Base-by-base conservation (phyloP, 1,140 invertebrate species). In the Vanessa atalanta region DNA sequence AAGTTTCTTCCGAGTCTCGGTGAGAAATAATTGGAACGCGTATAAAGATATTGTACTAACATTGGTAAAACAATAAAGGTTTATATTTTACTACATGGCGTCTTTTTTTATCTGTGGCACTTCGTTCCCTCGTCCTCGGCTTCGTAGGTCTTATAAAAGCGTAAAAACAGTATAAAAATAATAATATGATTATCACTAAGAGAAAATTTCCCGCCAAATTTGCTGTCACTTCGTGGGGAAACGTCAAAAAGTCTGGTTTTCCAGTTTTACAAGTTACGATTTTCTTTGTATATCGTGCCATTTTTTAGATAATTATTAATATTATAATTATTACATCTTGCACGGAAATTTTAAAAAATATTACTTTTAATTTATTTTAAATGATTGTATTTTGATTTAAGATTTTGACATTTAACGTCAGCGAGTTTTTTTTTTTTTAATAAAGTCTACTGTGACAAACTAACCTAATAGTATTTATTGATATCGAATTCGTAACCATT, bases 1-100 rank as follows among this genome's bases (percentile, higher is more conserved):
- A 84, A 81, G 3, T 76, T 88, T n/a, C 88, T 82, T 0, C 89
- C 89, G 2, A 91, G 80, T 14, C 89, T 63, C 4, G 89, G 80
- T 3, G 78, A 80, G 43, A 82, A 80, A 6, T 78, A 60, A 20
- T 78, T 79, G 2, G 72, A 61, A 20, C 76, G 57, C 2, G 65
- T 55, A 23, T 13, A 50, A 57, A 60, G 16, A 47, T 60, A 57
- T 60, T 50, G 43, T 61, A 61, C 68, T 70, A 63, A 70, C 68
- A 61, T 65, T 69, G 67, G 67, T 69, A 37, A 15, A 60, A 69
- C 20, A 61, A n/a, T 26, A 70, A 70, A 71, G 47, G 50, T 71
- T 71, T 71, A 71, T 71, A 71, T 71, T 71, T 71, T 71, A 71
- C 26, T 65, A 71, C 48, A 61, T 2, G n/a, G 7, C 16, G 8